Conservation (phyloP, 2,113 vertebrate species). For the Passer domesticus region DNA sequence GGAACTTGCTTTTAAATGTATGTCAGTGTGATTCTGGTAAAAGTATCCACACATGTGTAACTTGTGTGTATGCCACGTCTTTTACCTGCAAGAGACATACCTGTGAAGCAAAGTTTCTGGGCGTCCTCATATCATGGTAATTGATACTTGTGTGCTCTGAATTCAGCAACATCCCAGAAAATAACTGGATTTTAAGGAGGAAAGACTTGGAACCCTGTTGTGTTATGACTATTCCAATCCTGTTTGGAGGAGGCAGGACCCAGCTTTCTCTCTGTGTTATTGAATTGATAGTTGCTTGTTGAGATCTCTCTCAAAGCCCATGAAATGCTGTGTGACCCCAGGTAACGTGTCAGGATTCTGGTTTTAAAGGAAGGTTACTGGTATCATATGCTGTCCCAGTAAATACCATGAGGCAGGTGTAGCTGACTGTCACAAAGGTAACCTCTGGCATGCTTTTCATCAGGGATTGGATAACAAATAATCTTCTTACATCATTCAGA, state of each 20-base stretch:
- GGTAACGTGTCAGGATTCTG: neutral
- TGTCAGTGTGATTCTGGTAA: neutral
- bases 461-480: neutral
- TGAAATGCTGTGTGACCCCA: neutral
- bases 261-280: neutral
- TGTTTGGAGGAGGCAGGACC: neutral
- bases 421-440: neutral
- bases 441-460: neutral
- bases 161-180: neutral
- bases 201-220: neutral
- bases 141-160: neutral
- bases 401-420: neutral
- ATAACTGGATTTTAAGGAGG: neutral
- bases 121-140: neutral
- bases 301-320: neutral
- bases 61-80: neutral
- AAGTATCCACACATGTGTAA: fast-evolving
- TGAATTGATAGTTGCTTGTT: neutral
- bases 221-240: neutral
- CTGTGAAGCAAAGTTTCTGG: neutral
- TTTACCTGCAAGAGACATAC: neutral
- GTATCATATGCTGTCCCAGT: neutral
- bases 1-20: neutral
- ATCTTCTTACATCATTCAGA: neutral
- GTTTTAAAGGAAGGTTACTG: neutral